Evolutionary conservation across 2,113 vertebrate genomes (phyloP).

Genomic region (Poecilia latipinna): DNA sequence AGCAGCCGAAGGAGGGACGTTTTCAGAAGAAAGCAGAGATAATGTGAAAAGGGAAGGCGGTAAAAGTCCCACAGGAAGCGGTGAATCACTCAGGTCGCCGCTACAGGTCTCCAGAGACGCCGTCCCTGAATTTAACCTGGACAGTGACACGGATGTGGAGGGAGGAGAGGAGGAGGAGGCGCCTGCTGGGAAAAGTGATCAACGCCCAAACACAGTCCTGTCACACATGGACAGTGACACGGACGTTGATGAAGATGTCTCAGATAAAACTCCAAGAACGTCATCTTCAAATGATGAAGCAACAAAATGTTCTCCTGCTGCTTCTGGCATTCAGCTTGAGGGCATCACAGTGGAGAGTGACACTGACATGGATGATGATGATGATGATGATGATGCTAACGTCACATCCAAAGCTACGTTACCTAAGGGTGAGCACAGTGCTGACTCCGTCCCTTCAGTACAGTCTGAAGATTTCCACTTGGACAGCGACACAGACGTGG

Average conservation of each 20-base stretch:
- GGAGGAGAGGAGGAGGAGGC: constrained; percentile 48
- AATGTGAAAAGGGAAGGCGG: constrained; percentile 13
- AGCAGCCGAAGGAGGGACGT: neutral
- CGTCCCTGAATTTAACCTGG: constrained; percentile 59
- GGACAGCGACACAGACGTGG: constrained; percentile 77
- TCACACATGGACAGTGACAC: constrained; percentile 76
- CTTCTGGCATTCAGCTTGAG: constrained; percentile 31
- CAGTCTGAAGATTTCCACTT: constrained; percentile 48
- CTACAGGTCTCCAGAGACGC: constrained; percentile 5
- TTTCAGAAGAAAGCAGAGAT: constrained; percentile 14
- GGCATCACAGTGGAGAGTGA: constrained; percentile 59
- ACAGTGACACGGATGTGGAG: constrained; percentile 75
- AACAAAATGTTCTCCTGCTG: constrained; percentile 1
- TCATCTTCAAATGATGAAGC: constrained; percentile 1
- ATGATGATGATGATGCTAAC: constrained; percentile 40
- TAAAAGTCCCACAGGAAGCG: constrained; percentile 4
- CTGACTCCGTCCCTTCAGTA: constrained; percentile 12
- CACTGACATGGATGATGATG: constrained; percentile 63
- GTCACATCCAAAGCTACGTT: constrained; percentile 16
- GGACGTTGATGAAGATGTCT: constrained; percentile 58
- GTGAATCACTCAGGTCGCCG: constrained; percentile 16
- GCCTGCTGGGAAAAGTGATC: constrained; percentile 12
- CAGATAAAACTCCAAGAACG: constrained; percentile 10
- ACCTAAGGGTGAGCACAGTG: constrained; percentile 13
- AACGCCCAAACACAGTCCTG: constrained; percentile 23